Conservation (phyloP, 2,888 invertebrate species). For the Sabatieria punctata region DNA sequence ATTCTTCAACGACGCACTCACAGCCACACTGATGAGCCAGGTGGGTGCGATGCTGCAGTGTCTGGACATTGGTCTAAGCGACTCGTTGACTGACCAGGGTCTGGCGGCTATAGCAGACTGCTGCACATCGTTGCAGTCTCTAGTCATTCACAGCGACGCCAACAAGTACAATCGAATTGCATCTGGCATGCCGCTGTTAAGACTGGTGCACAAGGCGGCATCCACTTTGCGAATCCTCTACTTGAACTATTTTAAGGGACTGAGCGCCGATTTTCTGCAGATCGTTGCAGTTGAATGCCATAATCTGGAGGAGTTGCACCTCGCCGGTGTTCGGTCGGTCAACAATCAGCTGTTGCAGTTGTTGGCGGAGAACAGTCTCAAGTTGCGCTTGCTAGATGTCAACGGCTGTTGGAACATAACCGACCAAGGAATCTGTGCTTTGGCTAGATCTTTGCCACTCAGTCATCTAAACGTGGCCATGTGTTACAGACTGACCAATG, state of each 20-base stretch:
- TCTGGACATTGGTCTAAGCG: constrained; percentile 6
- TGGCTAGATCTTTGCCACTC: background rate
- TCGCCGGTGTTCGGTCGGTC: constrained; percentile 1
- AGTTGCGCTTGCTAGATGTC: background rate
- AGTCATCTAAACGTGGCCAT: background rate
- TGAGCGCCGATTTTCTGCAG: constrained; percentile 1
- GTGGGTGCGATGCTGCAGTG: background rate
- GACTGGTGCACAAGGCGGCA: background rate
- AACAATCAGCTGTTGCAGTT: background rate
- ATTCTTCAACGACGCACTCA: constrained; percentile 6
- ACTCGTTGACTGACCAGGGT: constrained; percentile 4
- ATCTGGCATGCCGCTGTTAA: constrained; percentile 3
- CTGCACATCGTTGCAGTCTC: background rate
- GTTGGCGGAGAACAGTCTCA: background rate
- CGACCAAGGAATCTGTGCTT: background rate
- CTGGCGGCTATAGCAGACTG: background rate
- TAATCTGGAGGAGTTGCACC: constrained; percentile 4
- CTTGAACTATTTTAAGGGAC: constrained; percentile 4
- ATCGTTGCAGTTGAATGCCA: background rate
- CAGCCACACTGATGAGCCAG: background rate
- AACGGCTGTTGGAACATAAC: background rate
- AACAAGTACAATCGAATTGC: constrained; percentile 3
- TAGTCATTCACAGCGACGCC: constrained; percentile 5
- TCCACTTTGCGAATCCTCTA: background rate
- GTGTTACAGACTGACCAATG: background rate